Conservation (phyloP, 2,797 vertebrate species). For the Morus bassanus region DNA sequence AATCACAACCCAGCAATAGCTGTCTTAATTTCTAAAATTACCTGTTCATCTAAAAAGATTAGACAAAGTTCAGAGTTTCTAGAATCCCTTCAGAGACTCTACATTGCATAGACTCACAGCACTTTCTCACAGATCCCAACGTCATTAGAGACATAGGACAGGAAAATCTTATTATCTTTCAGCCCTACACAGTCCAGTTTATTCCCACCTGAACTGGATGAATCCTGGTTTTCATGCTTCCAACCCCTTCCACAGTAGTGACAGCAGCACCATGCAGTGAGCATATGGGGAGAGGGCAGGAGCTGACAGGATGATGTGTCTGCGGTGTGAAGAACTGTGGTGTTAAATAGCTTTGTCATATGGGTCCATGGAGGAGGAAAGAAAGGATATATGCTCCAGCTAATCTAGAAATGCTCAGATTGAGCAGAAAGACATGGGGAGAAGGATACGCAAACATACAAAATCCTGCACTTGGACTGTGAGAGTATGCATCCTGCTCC, state of each 20-base stretch:
- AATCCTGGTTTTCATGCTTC: constrained; percentile 79
- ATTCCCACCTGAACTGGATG: constrained; percentile 81
- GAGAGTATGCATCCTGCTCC: neutral
- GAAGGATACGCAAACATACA: neutral
- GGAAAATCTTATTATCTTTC: neutral
- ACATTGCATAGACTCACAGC: neutral
- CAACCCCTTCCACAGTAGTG: constrained; percentile 83
- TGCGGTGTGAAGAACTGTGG: neutral
- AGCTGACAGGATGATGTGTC: constrained; percentile 80
- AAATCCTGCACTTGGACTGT: neutral
- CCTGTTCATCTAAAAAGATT: neutral
- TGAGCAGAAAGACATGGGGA: neutral
- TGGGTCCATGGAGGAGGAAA: neutral
- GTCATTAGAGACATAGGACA: neutral
- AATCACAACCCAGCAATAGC: neutral
- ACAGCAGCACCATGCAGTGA: constrained; percentile 79
- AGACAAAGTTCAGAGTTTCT: neutral
- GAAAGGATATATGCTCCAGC: neutral
- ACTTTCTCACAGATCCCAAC: neutral
- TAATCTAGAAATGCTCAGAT: neutral
- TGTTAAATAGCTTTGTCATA: neutral
- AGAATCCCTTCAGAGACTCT: neutral
- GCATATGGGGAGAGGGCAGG: constrained; percentile 81
- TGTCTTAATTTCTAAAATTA: neutral
- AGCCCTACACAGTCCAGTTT: neutral